phyloP scores from a whole-genome alignment of 1,140 invertebrate species.

The Drosophila yakuba region DNA sequence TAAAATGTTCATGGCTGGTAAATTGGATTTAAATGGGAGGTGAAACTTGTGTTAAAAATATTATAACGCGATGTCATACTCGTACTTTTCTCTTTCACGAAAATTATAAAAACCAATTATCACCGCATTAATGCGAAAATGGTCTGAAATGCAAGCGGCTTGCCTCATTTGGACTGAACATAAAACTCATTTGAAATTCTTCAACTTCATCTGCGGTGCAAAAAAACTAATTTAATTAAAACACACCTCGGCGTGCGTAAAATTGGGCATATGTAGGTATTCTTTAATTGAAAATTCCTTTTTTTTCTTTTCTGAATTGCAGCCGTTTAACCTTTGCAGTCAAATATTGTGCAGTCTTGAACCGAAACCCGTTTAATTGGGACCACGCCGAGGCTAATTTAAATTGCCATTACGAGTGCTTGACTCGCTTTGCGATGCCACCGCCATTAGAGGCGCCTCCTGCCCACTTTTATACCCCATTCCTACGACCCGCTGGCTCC shows the following conservation, averaged over 20 bases:
- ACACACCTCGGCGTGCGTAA: not conserved
- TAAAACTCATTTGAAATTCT: not conserved
- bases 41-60: no score
- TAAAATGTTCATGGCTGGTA: not conserved
- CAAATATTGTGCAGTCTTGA: slow-evolving; percentile 8
- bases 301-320: not conserved
- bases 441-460: slow-evolving; percentile 2
- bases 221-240: slow-evolving; percentile 8
- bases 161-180: not conserved
- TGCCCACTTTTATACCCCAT: not conserved
- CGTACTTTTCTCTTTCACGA: not conserved
- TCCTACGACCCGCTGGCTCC: slow-evolving; percentile 15
- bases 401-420: slow-evolving; percentile 67
- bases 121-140: not conserved
- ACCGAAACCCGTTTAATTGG: slow-evolving; percentile 57
- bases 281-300: slow-evolving; percentile 18
- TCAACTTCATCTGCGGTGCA: not conserved
- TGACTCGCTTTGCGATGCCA: slow-evolving; percentile 38
- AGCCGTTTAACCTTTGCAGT: slow-evolving; percentile 22
- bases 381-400: slow-evolving; percentile 56
- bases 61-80: no score
- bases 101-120: not conserved
- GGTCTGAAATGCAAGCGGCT: no score
- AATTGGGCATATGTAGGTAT: slow-evolving; percentile 5
- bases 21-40: not conserved